Conservation (phyloP, 2,113 vertebrate genomes). For the Caranx melampygus region DNA sequence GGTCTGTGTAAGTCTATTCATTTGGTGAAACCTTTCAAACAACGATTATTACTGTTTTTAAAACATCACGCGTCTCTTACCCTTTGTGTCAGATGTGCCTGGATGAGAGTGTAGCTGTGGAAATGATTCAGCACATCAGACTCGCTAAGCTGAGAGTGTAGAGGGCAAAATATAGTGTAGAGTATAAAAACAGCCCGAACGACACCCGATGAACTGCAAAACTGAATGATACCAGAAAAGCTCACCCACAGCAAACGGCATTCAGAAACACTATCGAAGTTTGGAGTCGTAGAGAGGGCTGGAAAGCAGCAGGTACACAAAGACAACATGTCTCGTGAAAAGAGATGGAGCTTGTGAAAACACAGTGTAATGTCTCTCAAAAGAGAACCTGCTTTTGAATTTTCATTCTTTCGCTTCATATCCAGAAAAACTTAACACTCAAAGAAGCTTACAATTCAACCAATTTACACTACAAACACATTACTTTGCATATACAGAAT, state of each 20-base stretch:
- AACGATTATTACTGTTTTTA: no score
- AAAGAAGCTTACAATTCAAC: background rate
- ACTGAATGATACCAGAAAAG: background rate
- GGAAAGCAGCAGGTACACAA: background rate
- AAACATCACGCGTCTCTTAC: background rate
- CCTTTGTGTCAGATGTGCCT: background rate
- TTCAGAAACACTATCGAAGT: background rate
- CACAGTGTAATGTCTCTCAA: background rate
- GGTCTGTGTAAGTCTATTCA: slow-evolving; percentile 1
- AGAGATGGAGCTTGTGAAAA: background rate
- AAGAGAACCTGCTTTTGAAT: background rate
- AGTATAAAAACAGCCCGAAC: background rate
- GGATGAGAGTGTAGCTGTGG: background rate
- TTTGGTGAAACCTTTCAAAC: slow-evolving; percentile 9
- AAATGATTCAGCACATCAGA: background rate
- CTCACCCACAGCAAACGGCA: background rate
- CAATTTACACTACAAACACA: background rate
- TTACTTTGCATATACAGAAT: no score
- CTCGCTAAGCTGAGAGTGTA: background rate
- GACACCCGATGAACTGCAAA: background rate
- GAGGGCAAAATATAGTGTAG: background rate
- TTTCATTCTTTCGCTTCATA: background rate
- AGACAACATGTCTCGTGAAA: background rate
- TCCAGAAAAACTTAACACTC: background rate
- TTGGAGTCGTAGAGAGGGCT: background rate